Percentiles rank a stretch among this genome's conserved stretches.
Evolutionary conservation across 2,888 invertebrate genomes (phyloP).

Genomic region (Sminthurides aquaticus): DNA sequence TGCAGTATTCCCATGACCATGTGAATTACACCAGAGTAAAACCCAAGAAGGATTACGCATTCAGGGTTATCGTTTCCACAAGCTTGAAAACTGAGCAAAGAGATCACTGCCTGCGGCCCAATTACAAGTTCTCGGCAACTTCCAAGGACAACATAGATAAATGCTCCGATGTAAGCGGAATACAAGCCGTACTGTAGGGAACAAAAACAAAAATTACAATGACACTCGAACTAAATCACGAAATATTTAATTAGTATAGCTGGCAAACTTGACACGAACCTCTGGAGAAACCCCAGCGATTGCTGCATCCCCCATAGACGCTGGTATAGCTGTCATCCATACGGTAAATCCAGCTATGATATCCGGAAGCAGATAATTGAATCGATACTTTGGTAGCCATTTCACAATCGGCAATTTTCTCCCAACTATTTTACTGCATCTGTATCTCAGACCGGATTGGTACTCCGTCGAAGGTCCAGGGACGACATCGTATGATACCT

Average conservation of each 20-base stretch:
- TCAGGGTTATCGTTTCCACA: slow-evolving; percentile 33
- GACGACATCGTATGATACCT: background rate
- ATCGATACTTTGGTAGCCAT: slow-evolving; percentile 72
- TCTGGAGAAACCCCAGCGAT: slow-evolving; percentile 50
- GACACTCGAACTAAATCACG: background rate
- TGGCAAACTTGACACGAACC: no score
- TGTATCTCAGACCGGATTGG: background rate
- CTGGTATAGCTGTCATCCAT: slow-evolving; percentile 51
- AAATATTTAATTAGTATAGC: no score
- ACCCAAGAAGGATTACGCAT: slow-evolving; percentile 37
- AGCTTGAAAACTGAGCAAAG: slow-evolving; percentile 32
- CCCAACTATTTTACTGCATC: slow-evolving; percentile 61
- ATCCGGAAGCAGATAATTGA: slow-evolving; percentile 70
- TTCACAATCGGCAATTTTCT: slow-evolving; percentile 64
- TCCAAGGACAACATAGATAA: slow-evolving; percentile 51
- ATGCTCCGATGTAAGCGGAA: slow-evolving; percentile 48
- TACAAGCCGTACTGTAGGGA: slow-evolving; percentile 38
- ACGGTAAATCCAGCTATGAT: slow-evolving; percentile 85
- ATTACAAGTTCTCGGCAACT: slow-evolving; percentile 51
- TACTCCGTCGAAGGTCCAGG: background rate
- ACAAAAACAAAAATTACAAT: background rate
- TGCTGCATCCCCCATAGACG: slow-evolving; percentile 50
- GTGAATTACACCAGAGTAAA: slow-evolving; percentile 37
- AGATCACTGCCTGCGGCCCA: slow-evolving; percentile 37
- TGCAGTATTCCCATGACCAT: slow-evolving; percentile 35